Conservation (phyloP, 2,888 invertebrate species). For the Agrochola macilenta region DNA sequence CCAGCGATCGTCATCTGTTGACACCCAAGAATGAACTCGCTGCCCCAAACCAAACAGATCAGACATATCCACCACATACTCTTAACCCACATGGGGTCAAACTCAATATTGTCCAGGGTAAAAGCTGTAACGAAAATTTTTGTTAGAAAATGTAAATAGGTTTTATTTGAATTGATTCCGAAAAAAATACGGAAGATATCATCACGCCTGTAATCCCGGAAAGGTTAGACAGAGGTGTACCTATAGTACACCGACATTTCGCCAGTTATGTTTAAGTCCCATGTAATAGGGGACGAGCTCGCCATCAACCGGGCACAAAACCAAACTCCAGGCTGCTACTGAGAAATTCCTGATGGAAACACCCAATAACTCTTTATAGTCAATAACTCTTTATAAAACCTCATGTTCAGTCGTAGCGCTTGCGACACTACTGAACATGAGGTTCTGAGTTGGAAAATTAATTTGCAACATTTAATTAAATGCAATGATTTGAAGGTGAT, state of each 20-base stretch:
- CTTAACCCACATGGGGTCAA: constrained; percentile 95
- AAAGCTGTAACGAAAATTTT: constrained; percentile 73
- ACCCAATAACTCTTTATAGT: neutral
- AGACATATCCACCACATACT: constrained; percentile 99
- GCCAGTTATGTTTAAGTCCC: neutral
- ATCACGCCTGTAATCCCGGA: neutral
- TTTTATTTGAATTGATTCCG: neutral
- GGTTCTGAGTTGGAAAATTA: neutral
- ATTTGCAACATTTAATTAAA: neutral
- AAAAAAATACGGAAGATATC: neutral
- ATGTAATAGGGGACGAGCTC: neutral
- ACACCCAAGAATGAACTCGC: constrained; percentile 98
- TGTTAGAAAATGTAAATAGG: neutral
- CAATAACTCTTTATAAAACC: too few species aligned
- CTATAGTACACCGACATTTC: too few species aligned
- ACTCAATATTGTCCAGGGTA: constrained; percentile 91
- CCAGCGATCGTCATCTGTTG: constrained; percentile 98
- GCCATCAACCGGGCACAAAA: too few species aligned
- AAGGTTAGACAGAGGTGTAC: neutral
- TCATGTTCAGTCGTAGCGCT: too few species aligned
- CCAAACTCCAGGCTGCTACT: neutral
- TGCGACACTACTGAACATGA: too few species aligned
- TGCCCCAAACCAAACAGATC: constrained; percentile 97
- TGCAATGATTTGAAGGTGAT: neutral
- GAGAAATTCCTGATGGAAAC: neutral